Conservation (phyloP, 2,797 vertebrate species). For the Peromyscus aztecus region DNA sequence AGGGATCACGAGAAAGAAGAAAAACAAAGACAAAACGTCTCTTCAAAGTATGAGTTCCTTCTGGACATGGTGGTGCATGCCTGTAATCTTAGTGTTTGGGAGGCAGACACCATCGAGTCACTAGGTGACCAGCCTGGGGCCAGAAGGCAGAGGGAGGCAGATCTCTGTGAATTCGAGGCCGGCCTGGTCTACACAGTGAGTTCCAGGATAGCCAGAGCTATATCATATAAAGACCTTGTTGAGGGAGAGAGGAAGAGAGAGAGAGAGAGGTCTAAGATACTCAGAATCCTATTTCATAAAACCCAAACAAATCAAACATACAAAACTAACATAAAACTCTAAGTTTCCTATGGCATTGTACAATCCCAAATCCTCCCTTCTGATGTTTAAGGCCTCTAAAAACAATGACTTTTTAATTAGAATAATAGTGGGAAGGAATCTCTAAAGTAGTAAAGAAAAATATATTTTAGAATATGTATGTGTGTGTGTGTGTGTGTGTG, state of each 20-base stretch:
- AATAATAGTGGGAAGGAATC: not conserved
- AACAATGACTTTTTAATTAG: constrained; percentile 36
- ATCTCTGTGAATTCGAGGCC: not conserved
- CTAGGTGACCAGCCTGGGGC: not conserved
- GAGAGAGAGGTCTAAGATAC: not conserved
- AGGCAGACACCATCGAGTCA: not conserved
- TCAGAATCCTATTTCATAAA: not conserved
- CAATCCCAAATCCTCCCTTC: not conserved
- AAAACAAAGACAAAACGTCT: not conserved
- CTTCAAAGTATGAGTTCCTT: not conserved
- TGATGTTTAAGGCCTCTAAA: constrained; percentile 1
- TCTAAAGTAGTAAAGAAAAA: not conserved
- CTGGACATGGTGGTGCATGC: not conserved
- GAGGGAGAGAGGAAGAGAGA: not conserved
- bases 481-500: not conserved
- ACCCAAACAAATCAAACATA: not conserved
- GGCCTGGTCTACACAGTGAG: not conserved
- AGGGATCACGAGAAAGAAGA: not conserved
- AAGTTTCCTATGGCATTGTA: not conserved
- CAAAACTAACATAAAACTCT: not conserved
- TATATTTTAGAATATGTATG: not conserved
- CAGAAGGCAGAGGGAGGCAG: not conserved
- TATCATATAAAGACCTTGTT: not conserved
- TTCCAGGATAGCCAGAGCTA: not conserved
- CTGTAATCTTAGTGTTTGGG: not conserved